Evolutionary conservation across 2,113 vertebrate species (phyloP), one percentile per base, ranked within the genome.

Genomic region (Chaetorhynchus papuensis): DNA sequence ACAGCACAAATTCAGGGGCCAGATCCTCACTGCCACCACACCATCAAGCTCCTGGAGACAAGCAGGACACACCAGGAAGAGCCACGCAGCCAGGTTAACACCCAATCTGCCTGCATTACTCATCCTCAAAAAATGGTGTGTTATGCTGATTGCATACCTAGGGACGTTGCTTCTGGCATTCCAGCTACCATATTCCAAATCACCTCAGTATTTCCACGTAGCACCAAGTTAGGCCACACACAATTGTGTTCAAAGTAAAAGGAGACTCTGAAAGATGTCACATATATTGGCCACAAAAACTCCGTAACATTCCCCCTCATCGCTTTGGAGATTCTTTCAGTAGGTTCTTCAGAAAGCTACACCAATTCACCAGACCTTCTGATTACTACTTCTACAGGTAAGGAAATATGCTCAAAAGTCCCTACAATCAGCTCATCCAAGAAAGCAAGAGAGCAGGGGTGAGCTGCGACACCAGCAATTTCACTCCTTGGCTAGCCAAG

Each of bases 151-250:
- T 77, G 35, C 66, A 35, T 1, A 68, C 8, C 47, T 20, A 79
- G 26, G 28, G 23, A 54, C 2, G 14, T 13, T 15, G 17, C 42
- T 82, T 44, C 45, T 57, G 60, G 42, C 63, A 14, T 23, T 44
- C 27, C n/a, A 60, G 59, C 11, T 28, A 44, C 33, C 30, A 12
- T 22, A 23, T 28, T 82, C 7, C 33, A 31, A 79, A 79, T 19
- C 24, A 66, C 28, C 41, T 47, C 8, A 21, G 17, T 3, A 71
- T 15, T 39, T 31, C 60, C 59, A 30, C 0, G 0, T 0, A 39
- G 52, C 44, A 22, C 35, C 16, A 35, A 56, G 52, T 39, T 13
- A 47, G 3, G 0, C 41, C 53, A 42, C 0, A 0, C 6, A 49
- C 10, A 2, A 16, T 21, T 39, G 15, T 7, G 15, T 21, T 18